A percentile compares a stretch with the other conserved stretches of the same genome.
These are phyloP conservation scores for Charina bottae DNA, from an alignment of 2,113 vertebrate genomes.

Conservation along the genomic window DNA sequence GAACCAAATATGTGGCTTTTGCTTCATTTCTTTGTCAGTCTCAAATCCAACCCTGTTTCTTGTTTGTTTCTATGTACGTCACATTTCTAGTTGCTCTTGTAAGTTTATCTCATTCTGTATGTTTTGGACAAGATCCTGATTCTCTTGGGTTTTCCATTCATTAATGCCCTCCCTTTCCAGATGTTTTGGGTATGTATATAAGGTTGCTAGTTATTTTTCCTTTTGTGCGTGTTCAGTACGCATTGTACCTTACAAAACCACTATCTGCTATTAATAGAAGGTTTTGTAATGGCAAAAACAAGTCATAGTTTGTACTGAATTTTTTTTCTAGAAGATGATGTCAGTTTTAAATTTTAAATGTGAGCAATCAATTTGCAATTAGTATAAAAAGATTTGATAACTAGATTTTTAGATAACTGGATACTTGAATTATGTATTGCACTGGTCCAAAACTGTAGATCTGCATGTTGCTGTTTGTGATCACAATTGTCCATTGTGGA, in stretches of 20 bases:
- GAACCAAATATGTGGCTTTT: constrained; percentile 53
- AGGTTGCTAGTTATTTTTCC: constrained; percentile 66
- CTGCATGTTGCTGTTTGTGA: constrained; percentile 16
- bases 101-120: constrained; percentile 66
- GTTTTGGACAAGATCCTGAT: constrained; percentile 71
- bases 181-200: constrained; percentile 88
- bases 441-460: neutral
- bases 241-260: constrained; percentile 57
- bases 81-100: constrained; percentile 37
- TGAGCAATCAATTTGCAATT: constrained; percentile 40
- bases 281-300: constrained; percentile 47
- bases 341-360: constrained; percentile 43
- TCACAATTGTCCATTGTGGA: constrained; percentile 30
- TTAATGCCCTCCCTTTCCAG: constrained; percentile 80
- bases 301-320: constrained; percentile 4
- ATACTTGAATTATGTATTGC: constrained; percentile 27
- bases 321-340: constrained; percentile 19
- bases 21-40: constrained; percentile 54
- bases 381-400: constrained; percentile 8
- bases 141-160: constrained; percentile 79
- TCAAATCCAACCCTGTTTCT: constrained; percentile 48
- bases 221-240: constrained; percentile 66
- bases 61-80: constrained; percentile 55
- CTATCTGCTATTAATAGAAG: constrained; percentile 33
- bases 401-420: constrained; percentile 29